Conservation (phyloP, 2,797 vertebrate species). For the Toxotes lorentzi region DNA sequence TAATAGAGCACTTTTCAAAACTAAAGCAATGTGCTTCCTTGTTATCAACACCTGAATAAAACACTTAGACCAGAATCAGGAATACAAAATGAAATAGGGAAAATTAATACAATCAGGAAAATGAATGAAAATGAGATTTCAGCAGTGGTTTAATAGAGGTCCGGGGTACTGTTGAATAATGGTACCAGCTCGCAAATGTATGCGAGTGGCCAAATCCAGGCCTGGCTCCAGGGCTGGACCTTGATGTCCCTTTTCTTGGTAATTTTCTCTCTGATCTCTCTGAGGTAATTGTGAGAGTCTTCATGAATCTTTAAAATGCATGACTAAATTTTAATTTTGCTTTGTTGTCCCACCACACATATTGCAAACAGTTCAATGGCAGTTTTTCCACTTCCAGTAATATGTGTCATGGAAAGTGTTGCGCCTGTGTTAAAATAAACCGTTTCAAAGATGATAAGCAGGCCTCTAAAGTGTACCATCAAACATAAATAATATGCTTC, state of each 20-base stretch:
- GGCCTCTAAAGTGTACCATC: background rate
- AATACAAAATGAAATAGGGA: constrained; percentile 12
- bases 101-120: background rate
- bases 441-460: background rate
- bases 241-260: constrained; percentile 30
- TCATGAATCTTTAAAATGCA: constrained; percentile 52
- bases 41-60: background rate
- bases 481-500: background rate
- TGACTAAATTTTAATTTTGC: constrained; percentile 36
- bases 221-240: constrained; percentile 16
- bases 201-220: constrained; percentile 12
- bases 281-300: constrained; percentile 22
- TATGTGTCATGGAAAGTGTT: background rate
- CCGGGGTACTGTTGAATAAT: constrained; percentile 21
- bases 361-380: background rate
- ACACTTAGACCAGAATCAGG: background rate
- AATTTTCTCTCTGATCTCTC: constrained; percentile 50
- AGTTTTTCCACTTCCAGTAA: background rate
- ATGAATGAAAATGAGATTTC: constrained; percentile 30
- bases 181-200: constrained; percentile 23
- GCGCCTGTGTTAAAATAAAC: constrained; percentile 23
- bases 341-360: constrained; percentile 15
- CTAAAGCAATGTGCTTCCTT: background rate
- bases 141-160: constrained; percentile 28
- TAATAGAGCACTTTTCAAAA: background rate